A percentile compares a stretch with the other conserved stretches of the same genome.
Evolutionary conservation across 2,113 vertebrate species (phyloP).

Genomic region (Toxostoma redivivum): DNA sequence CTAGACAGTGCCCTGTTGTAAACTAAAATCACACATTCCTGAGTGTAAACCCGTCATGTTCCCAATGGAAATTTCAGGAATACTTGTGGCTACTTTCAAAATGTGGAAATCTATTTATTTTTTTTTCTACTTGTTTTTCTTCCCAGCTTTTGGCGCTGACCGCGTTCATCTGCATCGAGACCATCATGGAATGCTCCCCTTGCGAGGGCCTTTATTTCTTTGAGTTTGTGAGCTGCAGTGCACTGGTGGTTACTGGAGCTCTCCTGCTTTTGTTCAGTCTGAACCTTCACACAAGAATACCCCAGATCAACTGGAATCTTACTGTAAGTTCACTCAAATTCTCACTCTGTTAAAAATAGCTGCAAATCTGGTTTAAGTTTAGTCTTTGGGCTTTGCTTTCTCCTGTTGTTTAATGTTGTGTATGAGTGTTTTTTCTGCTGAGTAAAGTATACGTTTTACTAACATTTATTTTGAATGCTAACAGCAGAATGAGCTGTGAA

Average conservation of each 20-base stretch:
- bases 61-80: slow-evolving; percentile 58
- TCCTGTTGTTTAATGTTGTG: not conserved
- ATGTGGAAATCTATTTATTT: slow-evolving; percentile 60
- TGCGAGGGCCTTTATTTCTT: slow-evolving; percentile 97
- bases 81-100: slow-evolving; percentile 59
- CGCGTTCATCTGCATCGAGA: slow-evolving; percentile 96
- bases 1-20: not conserved
- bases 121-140: slow-evolving; percentile 58
- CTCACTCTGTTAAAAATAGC: not conserved
- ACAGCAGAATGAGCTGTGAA: not conserved
- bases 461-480: not conserved
- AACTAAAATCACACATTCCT: slow-evolving; percentile 49
- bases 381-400: not conserved
- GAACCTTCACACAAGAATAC: slow-evolving; percentile 89
- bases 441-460: not conserved
- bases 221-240: slow-evolving; percentile 98
- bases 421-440: not conserved
- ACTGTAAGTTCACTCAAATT: slow-evolving; percentile 77
- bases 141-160: slow-evolving; percentile 86
- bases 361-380: not conserved
- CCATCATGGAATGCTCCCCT: slow-evolving; percentile 91
- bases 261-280: slow-evolving; percentile 92
- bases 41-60: slow-evolving; percentile 19
- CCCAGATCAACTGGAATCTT: slow-evolving; percentile 95
- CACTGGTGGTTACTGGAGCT: slow-evolving; percentile 89